Evolutionary conservation across 2,113 vertebrate species (phyloP), one percentile per base, ranked within the genome.

Genomic region (Prietella phreatophila): DNA sequence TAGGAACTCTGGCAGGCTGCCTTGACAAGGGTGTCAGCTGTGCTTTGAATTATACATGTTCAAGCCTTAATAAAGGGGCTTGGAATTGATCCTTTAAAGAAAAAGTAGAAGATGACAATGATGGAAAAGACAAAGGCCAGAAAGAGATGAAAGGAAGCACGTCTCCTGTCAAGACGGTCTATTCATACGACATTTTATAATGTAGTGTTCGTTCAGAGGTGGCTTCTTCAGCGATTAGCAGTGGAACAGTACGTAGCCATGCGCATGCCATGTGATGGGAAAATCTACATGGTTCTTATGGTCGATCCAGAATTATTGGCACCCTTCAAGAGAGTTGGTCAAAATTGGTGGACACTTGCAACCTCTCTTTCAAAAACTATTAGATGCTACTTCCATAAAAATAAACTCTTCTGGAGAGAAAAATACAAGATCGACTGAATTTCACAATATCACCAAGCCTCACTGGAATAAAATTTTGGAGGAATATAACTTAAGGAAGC

Each of bases 21-120:
- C 83, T 65, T 75, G 73, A 89, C 87, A 85, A 71, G 85, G 82
- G 82, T 85, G 79, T 89, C 87, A 87, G 87, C 82, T 78, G 85
- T 22, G 87, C 87, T 91, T 88, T 88, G 89, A 91, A 89, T 91
- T 88, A 91, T 90, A 71, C 87, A 88, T 83, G 60, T 87, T 88
- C 85, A 61, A 88, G 82, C 73, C 60, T 73, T 89, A 86, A 86
- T 88, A 88, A 87, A 89, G 47, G 86, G 73, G 80, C 86, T 87
- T 71, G 53, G 69, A 85, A 88, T 87, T 65, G 85, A 87, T 90
- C 61, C 60, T 76, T 89, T 88, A 87, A 85, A 89, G 76, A 78
- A 85, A 85, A 81, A 79, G 55, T n/a, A 85, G 84, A 75, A 58
- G 69, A 58, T 36, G 30, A 85, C n/a, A 53, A 60, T 58, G 56